These are phyloP conservation scores for Eilema depressum DNA, from an alignment of 2,888 invertebrate species.

Conservation along the genomic window DNA sequence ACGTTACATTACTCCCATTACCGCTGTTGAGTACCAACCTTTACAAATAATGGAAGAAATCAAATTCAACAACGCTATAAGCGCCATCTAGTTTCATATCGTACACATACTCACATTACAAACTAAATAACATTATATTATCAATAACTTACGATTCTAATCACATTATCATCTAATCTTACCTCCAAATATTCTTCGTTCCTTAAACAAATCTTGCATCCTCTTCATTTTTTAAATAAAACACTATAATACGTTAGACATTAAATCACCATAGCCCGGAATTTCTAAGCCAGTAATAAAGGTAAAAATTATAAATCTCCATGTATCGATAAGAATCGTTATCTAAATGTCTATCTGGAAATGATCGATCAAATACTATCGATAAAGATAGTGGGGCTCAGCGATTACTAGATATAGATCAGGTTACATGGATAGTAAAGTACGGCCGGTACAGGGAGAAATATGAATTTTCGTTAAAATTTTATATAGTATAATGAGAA, in stretches of 20 bases:
- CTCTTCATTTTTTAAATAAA: slow-evolving; percentile 11
- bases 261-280: slow-evolving; percentile 37
- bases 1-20: neutral
- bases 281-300: slow-evolving; percentile 53
- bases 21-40: no score
- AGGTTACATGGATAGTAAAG: slow-evolving; percentile 71
- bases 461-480: neutral
- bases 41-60: no score
- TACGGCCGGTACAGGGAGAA: slow-evolving; percentile 48
- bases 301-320: slow-evolving; percentile 71
- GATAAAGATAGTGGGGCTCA: slow-evolving; percentile 64
- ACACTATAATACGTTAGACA: slow-evolving; percentile 24
- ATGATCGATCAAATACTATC: slow-evolving; percentile 82
- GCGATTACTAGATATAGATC: slow-evolving; percentile 75
- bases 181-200: slow-evolving; percentile 1
- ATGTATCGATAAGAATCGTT: slow-evolving; percentile 71
- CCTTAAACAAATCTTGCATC: neutral
- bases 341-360: slow-evolving; percentile 73
- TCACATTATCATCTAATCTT: slow-evolving; percentile 14
- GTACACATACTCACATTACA: neutral
- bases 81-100: neutral
- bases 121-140: neutral
- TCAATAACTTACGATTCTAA: slow-evolving; percentile 3
- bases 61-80: neutral
- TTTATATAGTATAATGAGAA: no score